Evolutionary conservation across 2,888 invertebrate genomes (phyloP).

Genomic region (Lepas anatifera): DNA sequence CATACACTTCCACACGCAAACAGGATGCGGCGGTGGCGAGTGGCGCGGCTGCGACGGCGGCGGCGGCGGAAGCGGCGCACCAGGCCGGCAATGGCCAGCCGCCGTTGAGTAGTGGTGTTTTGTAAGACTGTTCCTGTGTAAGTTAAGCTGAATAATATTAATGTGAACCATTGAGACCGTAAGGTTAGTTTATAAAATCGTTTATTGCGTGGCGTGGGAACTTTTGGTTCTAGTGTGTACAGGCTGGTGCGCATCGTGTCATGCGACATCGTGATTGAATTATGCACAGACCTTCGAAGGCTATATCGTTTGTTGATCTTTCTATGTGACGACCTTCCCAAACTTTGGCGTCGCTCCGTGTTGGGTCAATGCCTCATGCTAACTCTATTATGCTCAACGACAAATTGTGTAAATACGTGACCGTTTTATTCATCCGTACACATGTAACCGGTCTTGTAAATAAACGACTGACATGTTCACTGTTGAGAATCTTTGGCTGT

Average conservation of each 20-base stretch:
- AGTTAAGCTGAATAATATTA: slow-evolving; percentile 12
- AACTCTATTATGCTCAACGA: slow-evolving; percentile 12
- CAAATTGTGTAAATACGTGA: slow-evolving; percentile 4
- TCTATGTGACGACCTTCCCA: slow-evolving; percentile 12
- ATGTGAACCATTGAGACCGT: slow-evolving; percentile 1
- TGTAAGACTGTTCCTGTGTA: slow-evolving; percentile 11
- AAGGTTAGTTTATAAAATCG: slow-evolving; percentile 9
- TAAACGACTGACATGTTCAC: slow-evolving; percentile 10
- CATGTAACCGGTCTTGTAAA: slow-evolving; percentile 11
- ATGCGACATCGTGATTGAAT: neutral
- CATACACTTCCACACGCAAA: too few relatives aligned
- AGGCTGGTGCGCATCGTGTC: neutral
- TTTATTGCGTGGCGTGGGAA: slow-evolving; percentile 5
- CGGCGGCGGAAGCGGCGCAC: too few relatives aligned
- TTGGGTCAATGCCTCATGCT: slow-evolving; percentile 9
- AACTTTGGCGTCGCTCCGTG: slow-evolving; percentile 1
- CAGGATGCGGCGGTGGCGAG: too few relatives aligned
- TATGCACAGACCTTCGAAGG: slow-evolving; percentile 9
- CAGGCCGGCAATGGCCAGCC: too few relatives aligned
- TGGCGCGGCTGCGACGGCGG: too few relatives aligned
- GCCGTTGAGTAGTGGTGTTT: slow-evolving; percentile 10
- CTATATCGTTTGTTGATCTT: slow-evolving; percentile 10
- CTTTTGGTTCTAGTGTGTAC: slow-evolving; percentile 7
- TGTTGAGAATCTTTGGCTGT: neutral
- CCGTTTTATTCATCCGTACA: slow-evolving; percentile 8